A percentile compares a stretch with the other conserved stretches of the same genome.
Evolutionary conservation across 1,140 invertebrate species (phyloP).

Genomic region (Medauroidea extradentata): DNA sequence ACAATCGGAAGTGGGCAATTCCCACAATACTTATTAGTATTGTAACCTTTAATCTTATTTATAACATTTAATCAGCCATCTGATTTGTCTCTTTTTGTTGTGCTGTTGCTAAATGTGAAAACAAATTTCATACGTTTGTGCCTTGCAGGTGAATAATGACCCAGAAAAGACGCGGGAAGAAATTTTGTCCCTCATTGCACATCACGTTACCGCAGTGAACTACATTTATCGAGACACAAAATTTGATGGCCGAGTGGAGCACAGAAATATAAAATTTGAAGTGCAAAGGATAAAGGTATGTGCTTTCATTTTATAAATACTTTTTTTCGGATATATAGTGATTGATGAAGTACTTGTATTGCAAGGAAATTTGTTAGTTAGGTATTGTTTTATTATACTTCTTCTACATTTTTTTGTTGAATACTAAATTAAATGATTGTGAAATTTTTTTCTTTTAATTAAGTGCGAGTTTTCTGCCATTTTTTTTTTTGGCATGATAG

Average conservation of each 20-base stretch:
- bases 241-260: conserved; percentile 81
- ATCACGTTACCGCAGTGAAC: conserved; percentile 97
- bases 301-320: not conserved
- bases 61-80: too few relatives aligned
- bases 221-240: conserved; percentile 94
- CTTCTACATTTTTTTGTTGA: too few relatives aligned
- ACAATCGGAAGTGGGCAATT: too few relatives aligned
- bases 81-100: too few relatives aligned
- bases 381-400: not conserved
- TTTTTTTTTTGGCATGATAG: too few relatives aligned
- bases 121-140: too few relatives aligned
- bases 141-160: conserved; percentile 34
- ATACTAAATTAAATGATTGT: too few relatives aligned
- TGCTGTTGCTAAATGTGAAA: too few relatives aligned
- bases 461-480: too few relatives aligned
- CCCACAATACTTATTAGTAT: too few relatives aligned
- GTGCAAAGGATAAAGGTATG: conserved; percentile 91
- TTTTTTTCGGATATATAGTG: not conserved
- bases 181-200: conserved; percentile 94
- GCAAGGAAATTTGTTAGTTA: not conserved
- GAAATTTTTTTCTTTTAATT: too few relatives aligned
- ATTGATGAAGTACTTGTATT: not conserved
- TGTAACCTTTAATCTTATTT: too few relatives aligned
- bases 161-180: conserved; percentile 89
- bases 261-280: conserved; percentile 96